Percentiles rank a stretch among this genome's conserved stretches.
These are phyloP conservation scores for Lamprotornis superbus DNA, from an alignment of 2,113 vertebrate species.

Conservation along the genomic window DNA sequence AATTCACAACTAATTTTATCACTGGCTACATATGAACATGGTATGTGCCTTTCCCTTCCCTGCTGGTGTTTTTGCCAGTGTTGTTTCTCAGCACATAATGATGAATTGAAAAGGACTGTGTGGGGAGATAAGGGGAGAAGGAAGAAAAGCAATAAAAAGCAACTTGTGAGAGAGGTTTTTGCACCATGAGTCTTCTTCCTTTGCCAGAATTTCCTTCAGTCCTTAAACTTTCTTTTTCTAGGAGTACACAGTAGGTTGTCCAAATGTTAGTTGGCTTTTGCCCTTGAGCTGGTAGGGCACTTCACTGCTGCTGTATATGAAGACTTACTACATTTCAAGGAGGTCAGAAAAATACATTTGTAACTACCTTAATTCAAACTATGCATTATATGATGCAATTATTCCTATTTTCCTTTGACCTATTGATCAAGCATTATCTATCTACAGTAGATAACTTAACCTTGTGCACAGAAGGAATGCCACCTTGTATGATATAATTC, in stretches of 20 bases:
- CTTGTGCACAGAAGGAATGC: neutral
- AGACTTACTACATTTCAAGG: neutral
- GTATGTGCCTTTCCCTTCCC: neutral
- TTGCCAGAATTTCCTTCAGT: neutral
- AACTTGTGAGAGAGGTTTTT: neutral
- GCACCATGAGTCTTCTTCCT: neutral
- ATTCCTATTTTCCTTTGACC: neutral
- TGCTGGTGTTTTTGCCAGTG: neutral
- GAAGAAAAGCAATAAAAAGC: neutral
- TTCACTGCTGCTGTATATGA: neutral
- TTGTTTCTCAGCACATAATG: neutral
- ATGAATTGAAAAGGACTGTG: neutral
- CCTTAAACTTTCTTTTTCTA: neutral
- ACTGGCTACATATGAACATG: neutral
- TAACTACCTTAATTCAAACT: neutral
- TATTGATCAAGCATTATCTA: neutral
- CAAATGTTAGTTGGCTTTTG: neutral
- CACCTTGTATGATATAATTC: neutral
- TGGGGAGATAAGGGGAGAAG: neutral
- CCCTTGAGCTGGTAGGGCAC: accelerated
- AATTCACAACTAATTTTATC: neutral
- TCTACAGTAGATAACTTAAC: neutral
- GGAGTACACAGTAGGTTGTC: neutral
- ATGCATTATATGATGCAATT: neutral
- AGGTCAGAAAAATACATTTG: neutral